Evolutionary conservation across 2,888 invertebrate species (phyloP).

Genomic region (Heliothis peltigera): DNA sequence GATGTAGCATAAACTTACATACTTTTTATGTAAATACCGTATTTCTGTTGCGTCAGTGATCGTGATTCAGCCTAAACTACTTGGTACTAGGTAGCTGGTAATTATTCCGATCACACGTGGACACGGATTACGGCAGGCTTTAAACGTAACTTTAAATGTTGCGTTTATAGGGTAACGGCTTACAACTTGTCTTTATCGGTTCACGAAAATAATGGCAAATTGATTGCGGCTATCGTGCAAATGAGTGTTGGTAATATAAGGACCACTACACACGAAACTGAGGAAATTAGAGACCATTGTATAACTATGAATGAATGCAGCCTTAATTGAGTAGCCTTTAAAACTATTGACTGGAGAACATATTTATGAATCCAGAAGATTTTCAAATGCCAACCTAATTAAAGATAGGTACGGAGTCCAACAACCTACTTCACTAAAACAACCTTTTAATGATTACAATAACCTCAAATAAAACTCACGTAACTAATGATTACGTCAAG

Average conservation of each 20-base stretch:
- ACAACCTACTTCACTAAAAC: constrained; percentile 27
- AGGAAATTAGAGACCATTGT: background rate
- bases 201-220: constrained; percentile 70
- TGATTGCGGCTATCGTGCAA: constrained; percentile 58
- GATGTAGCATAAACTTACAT: constrained; percentile 28
- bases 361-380: background rate
- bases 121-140: constrained; percentile 82
- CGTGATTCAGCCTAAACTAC: constrained; percentile 81
- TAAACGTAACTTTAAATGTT: constrained; percentile 75
- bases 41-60: constrained; percentile 75
- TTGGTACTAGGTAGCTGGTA: constrained; percentile 73
- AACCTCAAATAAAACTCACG: constrained; percentile 31
- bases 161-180: constrained; percentile 85
- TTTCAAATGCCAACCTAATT: constrained; percentile 33
- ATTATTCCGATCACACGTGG: constrained; percentile 88
- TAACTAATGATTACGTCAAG: constrained; percentile 48
- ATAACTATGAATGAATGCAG: no score
- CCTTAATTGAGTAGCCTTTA: no score
- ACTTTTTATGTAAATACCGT: constrained; percentile 60
- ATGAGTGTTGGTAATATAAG: constrained; percentile 47
- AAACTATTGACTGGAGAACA: no score
- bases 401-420: constrained; percentile 12
- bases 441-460: constrained; percentile 30
- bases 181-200: constrained; percentile 78
- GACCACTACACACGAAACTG: constrained; percentile 34